A percentile compares a stretch with the other conserved stretches of the same genome.
phyloP scores from a whole-genome alignment of 1,140 invertebrate genomes.

The Chironomus tepperi region DNA sequence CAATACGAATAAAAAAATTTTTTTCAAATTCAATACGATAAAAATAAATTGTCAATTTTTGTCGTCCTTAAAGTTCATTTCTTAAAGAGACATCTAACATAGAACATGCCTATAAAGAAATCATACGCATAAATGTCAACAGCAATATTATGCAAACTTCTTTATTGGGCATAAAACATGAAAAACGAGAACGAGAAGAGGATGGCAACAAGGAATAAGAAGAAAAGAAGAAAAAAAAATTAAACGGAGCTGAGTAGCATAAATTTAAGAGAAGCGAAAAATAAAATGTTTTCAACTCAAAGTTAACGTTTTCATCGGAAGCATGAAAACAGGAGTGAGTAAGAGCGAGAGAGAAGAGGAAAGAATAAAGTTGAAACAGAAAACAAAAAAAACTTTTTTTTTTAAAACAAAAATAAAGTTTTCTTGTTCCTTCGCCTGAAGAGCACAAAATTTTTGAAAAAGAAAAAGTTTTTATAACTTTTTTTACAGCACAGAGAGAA shows the following conservation, averaged over 20 bases:
- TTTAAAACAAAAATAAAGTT: conserved; percentile 21
- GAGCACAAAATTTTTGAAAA: conserved; percentile 19
- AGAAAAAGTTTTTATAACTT: conserved; percentile 19
- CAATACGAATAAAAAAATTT: too few relatives aligned
- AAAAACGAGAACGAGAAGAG: too few relatives aligned
- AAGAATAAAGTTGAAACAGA: neutral
- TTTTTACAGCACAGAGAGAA: conserved; percentile 21
- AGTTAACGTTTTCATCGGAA: conserved; percentile 9
- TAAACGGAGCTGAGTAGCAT: neutral
- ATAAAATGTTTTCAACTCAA: conserved; percentile 11
- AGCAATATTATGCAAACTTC: too few relatives aligned
- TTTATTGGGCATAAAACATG: too few relatives aligned
- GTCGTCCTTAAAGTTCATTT: too few relatives aligned
- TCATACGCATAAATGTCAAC: too few relatives aligned
- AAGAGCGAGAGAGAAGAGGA: neutral
- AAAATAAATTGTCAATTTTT: too few relatives aligned
- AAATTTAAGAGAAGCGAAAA: conserved; percentile 16
- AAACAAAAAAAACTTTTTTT: neutral
- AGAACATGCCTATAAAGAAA: too few relatives aligned
- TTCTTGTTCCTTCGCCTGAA: conserved; percentile 2
- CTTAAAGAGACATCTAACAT: too few relatives aligned
- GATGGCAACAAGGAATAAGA: too few relatives aligned
- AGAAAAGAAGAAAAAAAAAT: too few relatives aligned
- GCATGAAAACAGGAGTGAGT: neutral
- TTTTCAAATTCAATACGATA: too few relatives aligned